Base-by-base conservation (phyloP, 2,888 invertebrate genomes). In the Eristalis tenax region DNA sequence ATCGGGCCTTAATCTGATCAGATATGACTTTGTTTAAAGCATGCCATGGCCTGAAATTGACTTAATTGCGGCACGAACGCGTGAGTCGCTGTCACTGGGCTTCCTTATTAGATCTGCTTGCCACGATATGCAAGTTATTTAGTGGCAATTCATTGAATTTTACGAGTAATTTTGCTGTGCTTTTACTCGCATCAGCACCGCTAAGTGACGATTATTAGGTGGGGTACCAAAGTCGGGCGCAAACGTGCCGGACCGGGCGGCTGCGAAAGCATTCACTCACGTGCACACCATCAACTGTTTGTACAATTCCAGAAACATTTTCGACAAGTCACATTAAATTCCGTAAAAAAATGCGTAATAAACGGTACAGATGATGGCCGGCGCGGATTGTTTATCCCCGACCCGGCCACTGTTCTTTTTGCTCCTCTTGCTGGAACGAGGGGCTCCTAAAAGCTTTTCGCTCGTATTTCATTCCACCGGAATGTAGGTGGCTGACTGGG, bases 61-160 rank as follows among this genome's bases (percentile, higher is more conserved):
- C 79, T 87, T 87, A 87, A 87, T 87, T 87, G 87, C 83, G 50
- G 64, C 76, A 63, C 73, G 80, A 87, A 83, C 87, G 87, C 79
- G 87, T 79, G 79, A 79, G 63, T 69, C 66, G 68, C 76, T 87
- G 83, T 80, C 87, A 76, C 80, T 65, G 80, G 68, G 87, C 87
- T 87, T 87, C 87, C 87, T 87, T 76, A 87, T 87, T 87, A 87
- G 87, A 87, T 87, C 76, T 80, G 50, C 65, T 80, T 80, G 79
- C n/a, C 35, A 59, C 76, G 87, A 87, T 87, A 87, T 64, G 76
- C 26, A 61, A 70, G 80, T 87, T 83, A 83, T 87, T 87, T 87
- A 87, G 83, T 83, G 83, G 76, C 87, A 73, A 83, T 87, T 83
- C 79, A 50, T 73, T 68, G 83, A 76, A 80, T 87, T 87, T 87